Evolutionary conservation across 2,888 invertebrate species (phyloP), one percentile per base, ranked within the genome.

Genomic region (Digitonthophagus gazella): DNA sequence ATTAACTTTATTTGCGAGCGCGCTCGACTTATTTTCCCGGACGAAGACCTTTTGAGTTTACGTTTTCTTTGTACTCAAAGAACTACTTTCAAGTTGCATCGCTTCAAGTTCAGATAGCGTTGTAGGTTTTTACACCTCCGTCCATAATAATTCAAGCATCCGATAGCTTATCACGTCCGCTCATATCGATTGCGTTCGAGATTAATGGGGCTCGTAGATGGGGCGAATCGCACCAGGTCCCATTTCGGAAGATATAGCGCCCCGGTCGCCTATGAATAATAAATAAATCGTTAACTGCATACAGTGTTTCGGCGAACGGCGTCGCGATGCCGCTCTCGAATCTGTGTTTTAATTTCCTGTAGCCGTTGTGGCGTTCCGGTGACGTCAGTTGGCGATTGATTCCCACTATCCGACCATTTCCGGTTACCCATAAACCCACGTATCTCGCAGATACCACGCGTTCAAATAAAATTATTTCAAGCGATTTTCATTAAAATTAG

Each of bases 311-410:
- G 61, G 63, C 19, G 64, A 68, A 64, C 71, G 66, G 58, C 22
- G 15, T 63, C 58, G 68, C 58, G 44, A 18, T 66, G 64, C 63
- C 20, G 56, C 18, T 61, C 58, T 66, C 66, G 61, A 44, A 44
- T 67, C 76, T 79, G 78, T 78, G 80, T 81, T 82, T 82, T 81
- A 82, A 82, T 82, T 82, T 82, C 82, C 82, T 82, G 82, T 80
- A 78, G 79, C 79, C 79, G 74, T 76, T 77, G 74, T 73, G 75
- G 77, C 61, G 3, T 8, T 11, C 28, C 75, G 73, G 76, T 77
- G 78, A 78, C 78, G 78, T 77, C 77, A 74, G 72, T 75, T 77
- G 78, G 76, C 79, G 80, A 81, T 81, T 81, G 80, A 80, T 80
- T 81, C 76, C n/a, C 75, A 78, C 76, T 78, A 77, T 78, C 76